Base-by-base conservation (phyloP, 2,797 vertebrate genomes). In the Chelmon rostratus region DNA sequence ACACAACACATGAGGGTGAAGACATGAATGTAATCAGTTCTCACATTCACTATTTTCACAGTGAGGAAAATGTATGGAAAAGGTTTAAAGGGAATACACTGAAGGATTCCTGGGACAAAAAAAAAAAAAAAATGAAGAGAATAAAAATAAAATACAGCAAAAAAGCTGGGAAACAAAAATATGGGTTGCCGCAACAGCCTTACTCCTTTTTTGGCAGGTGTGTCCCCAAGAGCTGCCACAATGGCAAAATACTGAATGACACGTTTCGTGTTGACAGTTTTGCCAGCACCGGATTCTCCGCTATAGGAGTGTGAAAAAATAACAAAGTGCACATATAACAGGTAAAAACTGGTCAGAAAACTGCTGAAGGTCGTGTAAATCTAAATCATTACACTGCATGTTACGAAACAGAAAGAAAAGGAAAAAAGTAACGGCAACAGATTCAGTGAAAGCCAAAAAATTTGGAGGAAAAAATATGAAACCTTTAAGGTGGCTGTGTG, bases 211-310 rank as follows among this genome's bases (percentile, higher is more conserved):
- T 97, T 98, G 95, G 96, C 94, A 80, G 95, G 83, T 90, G 96
- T 93, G 87, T 98, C 97, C 94, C 97, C 97, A 92, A 98, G 94
- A 94, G 97, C 97, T 92, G 97, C 97, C 92, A 99, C 96, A 96
- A 97, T 97, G 95, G 97, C 97, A 98, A 98, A 98, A 97, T 99
- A 99, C 95, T 99, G 97, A 98, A 99, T 98, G 94, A 98, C 97
- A 95, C 97, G 94, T 97, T 99, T 99, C 94, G 97, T 98, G 97
- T 98, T 98, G 95, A 99, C 98, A 96, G 98, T 99, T 97, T 99
- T 99, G 96, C 97, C 98, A 96, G 97, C 97, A 96, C 98, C 97
- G 95, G 98, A 99, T 96, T 98, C 97, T 98, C 98, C 97, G 94
- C 98, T 99, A 92, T 81, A 92, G 86, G 79, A 87, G 91, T 92